Evolutionary conservation across 2,888 invertebrate genomes (phyloP).

Genomic region (Erebia aethiops): DNA sequence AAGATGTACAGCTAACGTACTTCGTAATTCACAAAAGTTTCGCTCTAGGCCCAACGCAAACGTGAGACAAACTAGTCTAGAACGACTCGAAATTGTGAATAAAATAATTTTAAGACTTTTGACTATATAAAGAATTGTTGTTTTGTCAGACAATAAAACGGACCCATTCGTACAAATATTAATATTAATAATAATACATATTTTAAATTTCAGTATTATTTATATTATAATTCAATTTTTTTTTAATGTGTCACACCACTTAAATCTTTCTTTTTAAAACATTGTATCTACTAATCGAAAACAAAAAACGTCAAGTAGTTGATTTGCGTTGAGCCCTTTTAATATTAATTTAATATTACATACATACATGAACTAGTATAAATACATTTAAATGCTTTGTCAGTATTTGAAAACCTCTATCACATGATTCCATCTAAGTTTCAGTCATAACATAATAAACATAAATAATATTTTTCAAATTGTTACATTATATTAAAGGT

Average conservation of each 20-base stretch:
- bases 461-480: background rate
- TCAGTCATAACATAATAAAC: background rate
- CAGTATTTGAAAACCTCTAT: background rate
- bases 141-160: background rate
- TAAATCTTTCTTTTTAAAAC: background rate
- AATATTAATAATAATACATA: background rate
- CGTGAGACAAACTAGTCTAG: background rate
- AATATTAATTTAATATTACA: no score
- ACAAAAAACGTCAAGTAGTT: background rate
- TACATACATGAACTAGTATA: no score
- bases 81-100: no score
- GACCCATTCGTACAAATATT: background rate
- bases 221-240: background rate
- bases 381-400: background rate
- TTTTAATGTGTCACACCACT: background rate
- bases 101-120: no score
- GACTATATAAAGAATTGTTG: no score
- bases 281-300: background rate
- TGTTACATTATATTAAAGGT: background rate
- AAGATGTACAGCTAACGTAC: background rate
- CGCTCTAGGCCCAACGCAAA: constrained; percentile 12
- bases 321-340: constrained; percentile 14
- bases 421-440: background rate
- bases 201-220: background rate
- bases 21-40: constrained; percentile 26